Evolutionary conservation across 2,113 vertebrate genomes (phyloP), one percentile per base, ranked within the genome.

Genomic region (Taxidea taxus): DNA sequence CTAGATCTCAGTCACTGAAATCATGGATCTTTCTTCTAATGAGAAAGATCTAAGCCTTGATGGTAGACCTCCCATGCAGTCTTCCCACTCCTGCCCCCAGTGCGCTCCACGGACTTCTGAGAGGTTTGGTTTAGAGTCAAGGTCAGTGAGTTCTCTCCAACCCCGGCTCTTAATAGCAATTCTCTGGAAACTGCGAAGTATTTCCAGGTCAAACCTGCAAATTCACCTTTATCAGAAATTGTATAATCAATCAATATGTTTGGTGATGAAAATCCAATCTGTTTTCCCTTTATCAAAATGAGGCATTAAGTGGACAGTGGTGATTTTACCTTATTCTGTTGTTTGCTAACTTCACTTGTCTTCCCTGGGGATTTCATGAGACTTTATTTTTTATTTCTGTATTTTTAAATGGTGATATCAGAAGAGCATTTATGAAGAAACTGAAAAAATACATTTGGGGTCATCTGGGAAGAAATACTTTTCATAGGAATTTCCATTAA

Each of bases 31-130:
- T 97, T 93, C 95, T 87, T 95, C 70, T 96, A 83, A 95, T 82
- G 92, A 93, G 89, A 91, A 94, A 96, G 97, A 97, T 58, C 70
- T 56, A 49, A 96, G 81, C 64, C 74, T 90, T 78, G 54, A 51
- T 81, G 87, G 83, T 39, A 96, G 97, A 98, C 98, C 98, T 97
- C 97, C 97, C 98, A 97, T 83, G 93, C 51, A 83, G 96, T n/a
- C 18, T 47, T 34, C 70, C 34, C 25, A 39, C 70, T 51, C 44
- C 23, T 31, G 11, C 51, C 81, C 64, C 68, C 64, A 39, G 25
- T 34, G 2, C 87, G 49, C 47, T 92, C 89, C 42, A 15, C 42
- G 21, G 39, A 66, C 51, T 97, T 94, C 82, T 97, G 75, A 96
- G 95, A 97, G 94, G 68, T 91, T 88, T 90, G 86, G 31, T 91